Evolutionary conservation across 2,797 vertebrate species (phyloP).

Genomic region (Enteromius paludinosus): DNA sequence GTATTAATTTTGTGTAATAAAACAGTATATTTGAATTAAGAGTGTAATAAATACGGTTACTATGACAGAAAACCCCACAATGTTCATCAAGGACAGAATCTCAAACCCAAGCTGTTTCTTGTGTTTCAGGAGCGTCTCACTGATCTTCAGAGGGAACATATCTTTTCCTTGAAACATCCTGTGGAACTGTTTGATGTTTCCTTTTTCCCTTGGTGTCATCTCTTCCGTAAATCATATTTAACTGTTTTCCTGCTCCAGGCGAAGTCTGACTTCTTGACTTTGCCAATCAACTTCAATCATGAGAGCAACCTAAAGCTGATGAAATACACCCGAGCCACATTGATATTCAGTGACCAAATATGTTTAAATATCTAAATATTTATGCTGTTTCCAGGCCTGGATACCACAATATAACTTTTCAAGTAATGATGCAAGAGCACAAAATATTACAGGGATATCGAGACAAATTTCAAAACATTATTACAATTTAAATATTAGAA

Average conservation of each 20-base stretch:
- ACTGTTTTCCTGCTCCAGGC: not conserved
- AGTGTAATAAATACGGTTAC: no score
- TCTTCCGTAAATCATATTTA: not conserved
- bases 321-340: not conserved
- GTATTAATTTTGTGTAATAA: not conserved
- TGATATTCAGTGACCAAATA: not conserved
- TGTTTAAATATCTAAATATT: not conserved
- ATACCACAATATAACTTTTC: not conserved
- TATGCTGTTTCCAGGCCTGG: not conserved
- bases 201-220: not conserved
- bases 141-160: not conserved
- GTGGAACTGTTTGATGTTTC: not conserved
- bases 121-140: not conserved
- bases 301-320: not conserved
- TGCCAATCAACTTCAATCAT: conserved; percentile 9
- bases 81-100: not conserved
- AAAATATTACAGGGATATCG: not conserved
- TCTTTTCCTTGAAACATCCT: conserved; percentile 13
- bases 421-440: not conserved
- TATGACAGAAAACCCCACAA: not conserved
- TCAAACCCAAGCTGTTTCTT: not conserved
- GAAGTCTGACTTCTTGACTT: not conserved
- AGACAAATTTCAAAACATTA: not conserved
- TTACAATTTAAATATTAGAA: not conserved
- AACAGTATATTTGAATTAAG: not conserved